Evolutionary conservation across 1,140 invertebrate genomes (phyloP).

Genomic region (Camponotus pennsylvanicus): DNA sequence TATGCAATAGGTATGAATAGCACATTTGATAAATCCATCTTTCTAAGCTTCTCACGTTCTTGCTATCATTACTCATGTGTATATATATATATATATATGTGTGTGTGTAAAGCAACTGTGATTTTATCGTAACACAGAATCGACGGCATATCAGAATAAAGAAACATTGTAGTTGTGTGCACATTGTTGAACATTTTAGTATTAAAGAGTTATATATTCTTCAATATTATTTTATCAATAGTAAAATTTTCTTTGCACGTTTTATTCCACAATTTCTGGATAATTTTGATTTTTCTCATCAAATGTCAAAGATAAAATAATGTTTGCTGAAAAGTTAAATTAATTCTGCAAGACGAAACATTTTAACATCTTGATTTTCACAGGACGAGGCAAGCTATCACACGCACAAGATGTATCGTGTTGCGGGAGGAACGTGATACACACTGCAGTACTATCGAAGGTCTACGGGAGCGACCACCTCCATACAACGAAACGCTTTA

Average conservation of each 20-base stretch:
- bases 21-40: neutral
- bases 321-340: neutral
- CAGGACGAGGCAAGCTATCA: neutral
- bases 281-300: no score
- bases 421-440: neutral
- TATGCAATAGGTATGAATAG: constrained; percentile 69
- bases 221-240: no score
- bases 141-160: neutral
- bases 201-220: neutral
- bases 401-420: neutral
- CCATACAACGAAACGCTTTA: constrained; percentile 64
- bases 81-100: no score
- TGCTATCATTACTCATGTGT: neutral
- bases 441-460: neutral
- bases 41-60: neutral
- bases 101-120: no score
- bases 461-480: constrained; percentile 46
- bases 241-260: no score
- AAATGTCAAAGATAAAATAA: no score
- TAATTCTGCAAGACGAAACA: neutral
- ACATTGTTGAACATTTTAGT: neutral
- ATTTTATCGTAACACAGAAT: neutral
- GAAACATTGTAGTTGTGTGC: neutral
- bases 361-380: neutral
- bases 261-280: no score